These are phyloP conservation scores for Drosophila parvula DNA, from an alignment of 1,140 invertebrate genomes.

Conservation along the genomic window DNA sequence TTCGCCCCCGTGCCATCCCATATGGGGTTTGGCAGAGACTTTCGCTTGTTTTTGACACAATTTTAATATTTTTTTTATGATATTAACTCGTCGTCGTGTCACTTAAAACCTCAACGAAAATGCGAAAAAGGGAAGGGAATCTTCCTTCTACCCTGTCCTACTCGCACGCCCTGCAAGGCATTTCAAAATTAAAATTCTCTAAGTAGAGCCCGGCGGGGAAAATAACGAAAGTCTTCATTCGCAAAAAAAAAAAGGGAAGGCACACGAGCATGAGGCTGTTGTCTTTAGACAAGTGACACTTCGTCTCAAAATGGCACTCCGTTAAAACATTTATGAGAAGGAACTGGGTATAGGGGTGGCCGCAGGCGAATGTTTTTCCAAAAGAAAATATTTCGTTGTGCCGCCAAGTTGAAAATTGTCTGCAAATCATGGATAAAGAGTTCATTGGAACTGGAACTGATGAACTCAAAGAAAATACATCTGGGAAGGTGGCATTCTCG, in stretches of 20 bases:
- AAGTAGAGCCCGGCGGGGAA: constrained; percentile 24
- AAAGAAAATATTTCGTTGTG: background rate
- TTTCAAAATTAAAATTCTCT: constrained; percentile 72
- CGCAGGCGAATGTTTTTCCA: constrained; percentile 23
- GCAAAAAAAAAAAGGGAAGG: constrained; percentile 7
- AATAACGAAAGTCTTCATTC: constrained; percentile 28
- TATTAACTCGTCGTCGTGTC: constrained; percentile 50
- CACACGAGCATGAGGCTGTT: constrained; percentile 32
- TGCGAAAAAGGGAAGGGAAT: constrained; percentile 3
- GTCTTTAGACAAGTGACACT: constrained; percentile 59
- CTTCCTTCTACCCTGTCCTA: too few relatives aligned
- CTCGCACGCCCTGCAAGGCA: constrained; percentile 8
- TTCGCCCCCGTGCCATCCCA: background rate
- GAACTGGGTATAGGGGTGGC: constrained; percentile 19
- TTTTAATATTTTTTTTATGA: constrained; percentile 42
- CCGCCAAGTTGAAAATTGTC: constrained; percentile 2
- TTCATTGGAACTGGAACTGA: constrained; percentile 3
- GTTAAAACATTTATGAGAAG: constrained; percentile 64
- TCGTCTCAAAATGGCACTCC: constrained; percentile 49
- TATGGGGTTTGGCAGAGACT: constrained; percentile 4
- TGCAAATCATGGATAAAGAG: constrained; percentile 22
- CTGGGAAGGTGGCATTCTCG: constrained; percentile 9
- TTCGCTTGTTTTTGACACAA: constrained; percentile 40
- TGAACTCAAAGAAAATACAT: background rate
- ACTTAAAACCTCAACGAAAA: constrained; percentile 51